phyloP scores from a whole-genome alignment of 2,797 vertebrate species.

The Alosa sapidissima region DNA sequence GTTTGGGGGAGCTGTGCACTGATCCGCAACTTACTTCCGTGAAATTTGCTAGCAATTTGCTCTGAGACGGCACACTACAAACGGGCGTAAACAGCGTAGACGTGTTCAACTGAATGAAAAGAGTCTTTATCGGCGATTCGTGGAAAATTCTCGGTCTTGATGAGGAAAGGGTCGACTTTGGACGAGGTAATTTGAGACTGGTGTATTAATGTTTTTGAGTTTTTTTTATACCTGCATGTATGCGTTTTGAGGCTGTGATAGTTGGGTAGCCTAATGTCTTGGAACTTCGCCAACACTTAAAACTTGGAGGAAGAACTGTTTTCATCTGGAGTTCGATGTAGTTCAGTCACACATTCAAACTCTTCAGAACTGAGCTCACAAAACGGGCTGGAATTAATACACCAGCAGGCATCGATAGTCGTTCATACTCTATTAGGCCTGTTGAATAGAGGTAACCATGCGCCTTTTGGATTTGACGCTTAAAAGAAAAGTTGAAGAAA shows the following conservation, averaged over 20 bases:
- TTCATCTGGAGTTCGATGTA: not conserved
- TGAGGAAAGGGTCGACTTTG: not conserved
- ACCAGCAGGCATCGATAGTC: not conserved
- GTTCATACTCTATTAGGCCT: not conserved
- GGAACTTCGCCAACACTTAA: constrained; percentile 18
- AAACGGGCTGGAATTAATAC: not conserved
- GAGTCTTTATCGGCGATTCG: not conserved
- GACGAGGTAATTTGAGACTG: constrained; percentile 9
- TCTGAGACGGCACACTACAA: not conserved
- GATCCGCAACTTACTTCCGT: constrained; percentile 6
- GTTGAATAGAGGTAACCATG: constrained; percentile 4
- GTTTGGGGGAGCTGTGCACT: not conserved
- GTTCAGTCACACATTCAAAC: not conserved
- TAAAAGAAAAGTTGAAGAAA: constrained; percentile 20
- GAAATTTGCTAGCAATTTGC: not conserved
- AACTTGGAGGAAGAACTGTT: constrained; percentile 1
- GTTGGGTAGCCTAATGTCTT: constrained; percentile 2
- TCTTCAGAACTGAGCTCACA: not conserved
- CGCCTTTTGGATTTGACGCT: not conserved
- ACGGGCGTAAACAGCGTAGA: not conserved
- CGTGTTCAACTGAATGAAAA: not conserved
- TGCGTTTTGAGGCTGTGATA: not conserved
- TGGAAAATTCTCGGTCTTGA: not conserved
- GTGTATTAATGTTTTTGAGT: not conserved
- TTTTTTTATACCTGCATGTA: not conserved